Evolutionary conservation across 2,113 vertebrate species (phyloP).

Genomic region (Anas platyrhynchos): DNA sequence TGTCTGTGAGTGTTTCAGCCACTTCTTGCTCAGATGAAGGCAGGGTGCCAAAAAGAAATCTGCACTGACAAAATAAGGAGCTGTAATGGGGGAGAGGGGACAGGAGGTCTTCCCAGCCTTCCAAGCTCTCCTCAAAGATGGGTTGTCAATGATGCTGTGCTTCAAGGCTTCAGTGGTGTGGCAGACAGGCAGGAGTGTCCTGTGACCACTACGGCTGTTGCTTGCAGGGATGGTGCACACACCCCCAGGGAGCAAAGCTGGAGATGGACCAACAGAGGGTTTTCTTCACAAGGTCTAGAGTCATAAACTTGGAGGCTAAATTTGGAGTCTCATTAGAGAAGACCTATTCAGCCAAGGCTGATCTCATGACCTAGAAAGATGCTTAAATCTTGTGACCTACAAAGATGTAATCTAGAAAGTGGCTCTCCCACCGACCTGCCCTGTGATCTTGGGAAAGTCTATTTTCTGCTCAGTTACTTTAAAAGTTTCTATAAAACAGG

Average conservation of each 20-base stretch:
- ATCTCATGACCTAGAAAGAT: neutral
- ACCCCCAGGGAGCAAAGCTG: neutral
- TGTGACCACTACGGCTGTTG: neutral
- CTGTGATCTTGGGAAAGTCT: neutral
- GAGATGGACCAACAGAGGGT: neutral
- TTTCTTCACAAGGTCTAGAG: neutral
- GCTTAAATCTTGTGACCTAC: neutral
- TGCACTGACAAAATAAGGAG: neutral
- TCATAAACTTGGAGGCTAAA: neutral
- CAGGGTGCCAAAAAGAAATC: neutral
- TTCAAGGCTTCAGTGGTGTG: neutral
- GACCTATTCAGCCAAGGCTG: neutral
- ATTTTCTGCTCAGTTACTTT: neutral
- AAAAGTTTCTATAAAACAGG: neutral
- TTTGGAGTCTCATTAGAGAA: neutral
- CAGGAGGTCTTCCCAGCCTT: neutral
- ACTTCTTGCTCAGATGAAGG: neutral
- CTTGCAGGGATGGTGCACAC: neutral
- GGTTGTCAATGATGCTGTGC: accelerated
- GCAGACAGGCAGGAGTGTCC: neutral
- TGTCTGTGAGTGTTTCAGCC: neutral
- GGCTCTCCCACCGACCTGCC: neutral
- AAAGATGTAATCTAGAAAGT: neutral
- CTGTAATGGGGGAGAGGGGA: neutral
- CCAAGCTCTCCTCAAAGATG: neutral